Percentiles rank a stretch among this genome's conserved stretches.
Conservation (phyloP, 1,140 invertebrate genomes). For the Meloidogyne hapla region DNA sequence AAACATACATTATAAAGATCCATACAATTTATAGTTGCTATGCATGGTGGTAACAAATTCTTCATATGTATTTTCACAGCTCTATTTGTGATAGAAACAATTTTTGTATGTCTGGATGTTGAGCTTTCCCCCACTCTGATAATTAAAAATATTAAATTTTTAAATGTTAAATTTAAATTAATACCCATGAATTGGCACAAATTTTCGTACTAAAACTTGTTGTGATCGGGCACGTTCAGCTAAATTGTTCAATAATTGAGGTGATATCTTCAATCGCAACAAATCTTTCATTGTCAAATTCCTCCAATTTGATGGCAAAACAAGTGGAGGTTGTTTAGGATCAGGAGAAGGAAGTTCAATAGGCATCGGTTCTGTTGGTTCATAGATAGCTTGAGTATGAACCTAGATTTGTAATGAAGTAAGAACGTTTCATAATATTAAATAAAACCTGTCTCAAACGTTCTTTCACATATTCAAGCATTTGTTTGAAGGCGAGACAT, state of each 20-base stretch:
- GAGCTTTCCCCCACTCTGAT: not conserved
- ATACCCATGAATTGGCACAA: not conserved
- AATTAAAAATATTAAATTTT: not conserved
- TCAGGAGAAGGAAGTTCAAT: not conserved
- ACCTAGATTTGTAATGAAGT: not conserved
- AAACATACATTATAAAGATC: conserved; percentile 9
- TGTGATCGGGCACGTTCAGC: not conserved
- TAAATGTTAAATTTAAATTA: not conserved
- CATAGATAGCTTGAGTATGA: not conserved
- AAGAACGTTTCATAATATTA: no score
- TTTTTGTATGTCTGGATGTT: not conserved
- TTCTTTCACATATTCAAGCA: conserved; percentile 20
- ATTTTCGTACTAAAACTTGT: not conserved
- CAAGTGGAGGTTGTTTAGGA: not conserved
- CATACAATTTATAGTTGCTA: conserved; percentile 13
- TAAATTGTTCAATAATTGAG: not conserved
- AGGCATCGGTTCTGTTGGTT: not conserved
- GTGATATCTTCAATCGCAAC: conserved; percentile 11
- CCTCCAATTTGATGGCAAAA: conserved; percentile 12
- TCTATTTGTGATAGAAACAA: not conserved
- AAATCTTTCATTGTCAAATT: conserved; percentile 23
- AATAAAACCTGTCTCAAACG: not conserved
- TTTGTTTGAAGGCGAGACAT: not conserved
- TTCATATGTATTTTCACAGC: not conserved
- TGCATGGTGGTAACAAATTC: conserved; percentile 9